phyloP scores from a whole-genome alignment of 2,113 vertebrate species.

The Willisornis vidua region DNA sequence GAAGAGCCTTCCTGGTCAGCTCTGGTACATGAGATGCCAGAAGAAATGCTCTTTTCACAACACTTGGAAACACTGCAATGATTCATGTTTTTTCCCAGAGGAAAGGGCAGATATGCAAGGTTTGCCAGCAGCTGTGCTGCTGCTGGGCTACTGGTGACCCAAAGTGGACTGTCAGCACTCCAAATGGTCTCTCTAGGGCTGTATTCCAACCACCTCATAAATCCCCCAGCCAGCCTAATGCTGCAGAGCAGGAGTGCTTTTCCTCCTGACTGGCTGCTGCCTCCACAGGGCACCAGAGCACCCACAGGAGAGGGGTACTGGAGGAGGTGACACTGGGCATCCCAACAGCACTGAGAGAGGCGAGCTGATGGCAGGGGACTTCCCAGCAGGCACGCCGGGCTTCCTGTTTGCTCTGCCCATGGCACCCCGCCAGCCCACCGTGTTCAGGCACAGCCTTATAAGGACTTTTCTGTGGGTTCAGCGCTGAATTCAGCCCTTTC shows the following conservation, averaged over 20 bases:
- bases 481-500: background rate
- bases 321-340: rapidly evolving
- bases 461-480: background rate
- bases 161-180: background rate
- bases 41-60: background rate
- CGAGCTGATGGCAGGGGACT: background rate
- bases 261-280: background rate
- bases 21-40: rapidly evolving
- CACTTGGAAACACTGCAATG: background rate
- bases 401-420: background rate
- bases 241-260: background rate
- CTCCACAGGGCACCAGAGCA: background rate
- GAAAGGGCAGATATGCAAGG: background rate
- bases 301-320: background rate
- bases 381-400: background rate
- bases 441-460: background rate
- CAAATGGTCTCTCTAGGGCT: background rate
- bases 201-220: background rate
- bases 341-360: rapidly evolving
- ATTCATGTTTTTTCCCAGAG: background rate
- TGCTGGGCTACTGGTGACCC: background rate
- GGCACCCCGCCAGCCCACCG: background rate
- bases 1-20: background rate
- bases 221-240: background rate
- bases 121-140: background rate